Percentiles rank a stretch among this genome's conserved stretches.
Evolutionary conservation across 2,113 vertebrate species (phyloP).

Genomic region (Pontoporia blainvillei): DNA sequence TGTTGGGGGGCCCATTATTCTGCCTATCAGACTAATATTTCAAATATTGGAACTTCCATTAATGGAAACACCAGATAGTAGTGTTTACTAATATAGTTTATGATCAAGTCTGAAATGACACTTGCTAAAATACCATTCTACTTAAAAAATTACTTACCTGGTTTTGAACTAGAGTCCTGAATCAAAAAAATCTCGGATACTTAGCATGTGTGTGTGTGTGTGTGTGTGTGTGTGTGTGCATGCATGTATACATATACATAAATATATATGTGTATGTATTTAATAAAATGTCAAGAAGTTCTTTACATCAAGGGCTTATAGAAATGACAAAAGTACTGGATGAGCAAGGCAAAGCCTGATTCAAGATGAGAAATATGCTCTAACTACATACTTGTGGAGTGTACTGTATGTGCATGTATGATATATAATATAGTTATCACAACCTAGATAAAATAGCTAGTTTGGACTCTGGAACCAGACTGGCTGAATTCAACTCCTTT

Average conservation of each 20-base stretch:
- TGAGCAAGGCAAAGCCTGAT: background rate
- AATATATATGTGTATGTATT: background rate
- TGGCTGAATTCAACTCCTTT: background rate
- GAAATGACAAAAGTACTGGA: background rate
- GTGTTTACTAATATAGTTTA: background rate
- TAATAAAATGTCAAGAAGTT: background rate
- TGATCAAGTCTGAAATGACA: background rate
- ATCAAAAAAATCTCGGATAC: background rate
- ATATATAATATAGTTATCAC: background rate
- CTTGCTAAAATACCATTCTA: background rate
- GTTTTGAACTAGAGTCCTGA: background rate
- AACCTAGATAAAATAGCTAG: background rate
- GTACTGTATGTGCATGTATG: background rate
- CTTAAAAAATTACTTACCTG: background rate
- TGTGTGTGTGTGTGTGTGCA: background rate
- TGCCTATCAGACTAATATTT: background rate
- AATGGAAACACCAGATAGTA: background rate
- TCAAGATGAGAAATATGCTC: background rate
- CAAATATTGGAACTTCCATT: background rate
- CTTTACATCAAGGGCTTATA: background rate
- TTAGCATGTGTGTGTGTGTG: background rate
- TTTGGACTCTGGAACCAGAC: background rate
- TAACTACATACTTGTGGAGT: background rate
- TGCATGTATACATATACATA: background rate
- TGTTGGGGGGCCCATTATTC: background rate